Base-by-base conservation (phyloP, 2,888 invertebrate species). In the Agonopterix arenella region DNA sequence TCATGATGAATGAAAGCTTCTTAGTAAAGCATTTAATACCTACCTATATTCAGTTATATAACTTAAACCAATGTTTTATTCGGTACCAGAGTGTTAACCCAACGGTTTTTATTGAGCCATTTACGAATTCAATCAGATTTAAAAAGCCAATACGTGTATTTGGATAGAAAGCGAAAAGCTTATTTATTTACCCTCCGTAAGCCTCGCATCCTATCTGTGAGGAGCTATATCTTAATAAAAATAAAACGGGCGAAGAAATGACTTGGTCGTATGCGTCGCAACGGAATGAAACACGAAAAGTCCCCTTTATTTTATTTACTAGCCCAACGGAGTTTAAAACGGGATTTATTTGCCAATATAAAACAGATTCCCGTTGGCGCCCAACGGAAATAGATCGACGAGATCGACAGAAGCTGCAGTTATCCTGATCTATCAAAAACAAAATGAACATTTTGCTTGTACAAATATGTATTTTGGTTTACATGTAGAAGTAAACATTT, bases 231-330 rank as follows among this genome's bases (percentile, higher is more conserved):
- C 84, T 84, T 81, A 79, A 81, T 84, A 80, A 81, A 80, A 84
- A 78, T 76, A 75, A 79, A 81, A 73, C 66, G 70, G 62, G 66
- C 62, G 58, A 59, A 65, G 66, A 64, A 75, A 76, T 68, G 76
- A 73, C 70, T 74, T 64, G 66, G 69, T 73, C 63, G 73, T 67
- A 68, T 60, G 64, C 66, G 38, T 62, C 69, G 64, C 62, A 66
- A 53, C 62, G 61, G 67, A 71, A 77, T 76, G 72, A 76, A 76
- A 80, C 69, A 68, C 70, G 71, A 73, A 72, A 73, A 73, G 72
- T 76, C 76, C 76, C 74, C 67, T 76, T 75, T 75, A 75, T 81
- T 80, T 80, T 81, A 81, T 83, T 80, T 81, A 80, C 79, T 76
- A 67, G 68, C 68, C 68, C 68, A 65, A 64, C 67, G 62, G 71